Conservation (phyloP, 2,113 vertebrate genomes). For the Aythya baeri region DNA sequence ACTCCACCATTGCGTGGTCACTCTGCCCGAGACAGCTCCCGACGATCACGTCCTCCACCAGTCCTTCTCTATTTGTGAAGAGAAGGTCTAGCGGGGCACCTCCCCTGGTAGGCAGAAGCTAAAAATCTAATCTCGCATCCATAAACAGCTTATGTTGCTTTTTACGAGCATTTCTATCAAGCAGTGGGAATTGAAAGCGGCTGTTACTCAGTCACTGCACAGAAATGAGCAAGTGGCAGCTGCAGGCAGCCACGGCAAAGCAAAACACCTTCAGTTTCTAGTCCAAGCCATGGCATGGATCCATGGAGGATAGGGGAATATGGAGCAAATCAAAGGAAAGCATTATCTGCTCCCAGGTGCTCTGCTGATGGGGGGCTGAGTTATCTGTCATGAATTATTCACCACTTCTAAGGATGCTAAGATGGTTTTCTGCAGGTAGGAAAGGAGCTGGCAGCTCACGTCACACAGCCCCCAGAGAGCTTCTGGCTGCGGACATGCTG, state of each 20-base stretch:
- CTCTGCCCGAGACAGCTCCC: no score
- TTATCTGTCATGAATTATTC: conserved; percentile 46
- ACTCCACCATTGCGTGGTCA: no score
- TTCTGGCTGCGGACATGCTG: neutral
- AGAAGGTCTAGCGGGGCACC: no score
- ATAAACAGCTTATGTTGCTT: conserved; percentile 54
- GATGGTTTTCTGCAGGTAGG: neutral
- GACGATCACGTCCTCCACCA: no score
- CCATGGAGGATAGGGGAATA: neutral
- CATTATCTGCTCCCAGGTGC: conserved; percentile 22
- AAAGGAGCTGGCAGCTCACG: neutral
- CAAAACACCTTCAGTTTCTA: neutral
- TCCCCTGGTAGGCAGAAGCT: no score
- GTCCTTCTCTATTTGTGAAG: no score
- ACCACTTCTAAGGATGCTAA: neutral
- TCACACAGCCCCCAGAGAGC: neutral
- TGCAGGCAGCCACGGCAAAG: neutral
- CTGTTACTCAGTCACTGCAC: conserved; percentile 16
- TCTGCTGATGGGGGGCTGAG: neutral
- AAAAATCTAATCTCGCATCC: conserved; percentile 32
- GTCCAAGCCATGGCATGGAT: neutral
- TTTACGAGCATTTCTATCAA: conserved; percentile 46
- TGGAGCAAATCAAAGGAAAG: neutral
- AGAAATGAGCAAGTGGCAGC: neutral
- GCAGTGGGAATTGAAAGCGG: conserved; percentile 43